Conservation (phyloP, 2,113 vertebrate species). For the Porphyrio hochstetteri region DNA sequence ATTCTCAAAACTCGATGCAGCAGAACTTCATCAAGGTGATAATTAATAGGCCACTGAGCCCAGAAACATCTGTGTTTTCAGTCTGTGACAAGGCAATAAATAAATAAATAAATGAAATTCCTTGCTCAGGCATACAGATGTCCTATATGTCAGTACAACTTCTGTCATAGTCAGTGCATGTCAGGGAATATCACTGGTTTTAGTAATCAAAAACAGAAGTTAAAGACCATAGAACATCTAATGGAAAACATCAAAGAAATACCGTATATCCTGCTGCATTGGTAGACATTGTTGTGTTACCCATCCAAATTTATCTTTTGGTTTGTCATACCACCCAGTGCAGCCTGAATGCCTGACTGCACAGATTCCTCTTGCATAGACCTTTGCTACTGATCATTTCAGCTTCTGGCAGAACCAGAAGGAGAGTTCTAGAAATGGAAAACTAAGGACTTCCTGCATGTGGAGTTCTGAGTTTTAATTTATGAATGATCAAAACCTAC, state of each 20-base stretch:
- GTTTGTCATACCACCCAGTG: neutral
- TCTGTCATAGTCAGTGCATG: neutral
- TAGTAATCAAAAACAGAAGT: neutral
- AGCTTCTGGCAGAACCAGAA: neutral
- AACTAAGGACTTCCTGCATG: neutral
- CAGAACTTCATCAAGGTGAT: neutral
- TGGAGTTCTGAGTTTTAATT: neutral
- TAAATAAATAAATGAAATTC: neutral
- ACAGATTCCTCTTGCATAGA: neutral
- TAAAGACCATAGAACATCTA: neutral
- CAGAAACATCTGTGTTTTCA: neutral
- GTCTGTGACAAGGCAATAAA: neutral
- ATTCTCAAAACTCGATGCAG: neutral
- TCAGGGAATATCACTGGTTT: neutral
- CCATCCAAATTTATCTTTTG: neutral
- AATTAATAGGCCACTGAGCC: neutral
- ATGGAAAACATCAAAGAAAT: neutral
- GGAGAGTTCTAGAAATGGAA: neutral
- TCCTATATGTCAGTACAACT: neutral
- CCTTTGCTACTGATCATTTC: neutral
- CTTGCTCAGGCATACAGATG: accelerated
- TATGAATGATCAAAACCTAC: neutral
- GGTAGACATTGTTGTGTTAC: neutral
- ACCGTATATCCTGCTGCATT: neutral
- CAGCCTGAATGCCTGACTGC: neutral